phyloP scores from a whole-genome alignment of 2,113 vertebrate genomes.

The Struthidea cinerea region DNA sequence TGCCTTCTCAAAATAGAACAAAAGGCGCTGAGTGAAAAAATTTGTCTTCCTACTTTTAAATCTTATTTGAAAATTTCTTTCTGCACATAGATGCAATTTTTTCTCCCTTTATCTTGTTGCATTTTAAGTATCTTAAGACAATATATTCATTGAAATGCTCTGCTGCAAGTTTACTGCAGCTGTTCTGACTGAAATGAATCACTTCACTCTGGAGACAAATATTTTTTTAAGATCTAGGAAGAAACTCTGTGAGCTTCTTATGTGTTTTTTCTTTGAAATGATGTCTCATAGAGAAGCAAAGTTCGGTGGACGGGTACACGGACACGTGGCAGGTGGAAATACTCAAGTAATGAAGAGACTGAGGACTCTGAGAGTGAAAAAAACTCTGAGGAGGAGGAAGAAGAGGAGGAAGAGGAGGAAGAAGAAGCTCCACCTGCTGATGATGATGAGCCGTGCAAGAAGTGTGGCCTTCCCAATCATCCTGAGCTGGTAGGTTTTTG shows the following conservation, averaged over 20 bases:
- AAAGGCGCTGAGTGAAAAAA: not conserved
- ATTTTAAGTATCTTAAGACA: not conserved
- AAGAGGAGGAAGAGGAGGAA: constrained; percentile 78
- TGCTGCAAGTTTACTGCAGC: not conserved
- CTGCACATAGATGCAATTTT: not conserved
- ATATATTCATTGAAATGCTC: not conserved
- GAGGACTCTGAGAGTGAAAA: constrained; percentile 82
- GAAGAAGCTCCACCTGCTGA: constrained; percentile 82
- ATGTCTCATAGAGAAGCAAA: constrained; percentile 73
- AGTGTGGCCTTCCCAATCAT: constrained; percentile 95
- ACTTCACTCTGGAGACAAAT: not conserved
- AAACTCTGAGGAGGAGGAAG: constrained; percentile 75
- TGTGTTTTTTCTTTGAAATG: constrained; percentile 16
- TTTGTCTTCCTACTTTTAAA: not conserved
- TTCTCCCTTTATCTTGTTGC: not conserved
- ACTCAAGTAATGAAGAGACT: constrained; percentile 82
- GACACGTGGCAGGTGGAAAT: constrained; percentile 82
- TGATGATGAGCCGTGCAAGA: constrained; percentile 91
- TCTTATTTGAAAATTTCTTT: not conserved
- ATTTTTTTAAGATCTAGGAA: not conserved
- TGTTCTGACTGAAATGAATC: not conserved
- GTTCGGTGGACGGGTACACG: constrained; percentile 86
- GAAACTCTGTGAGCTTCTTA: not conserved
- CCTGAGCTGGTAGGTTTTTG: constrained; percentile 86
- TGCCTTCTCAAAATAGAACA: not conserved